Percentiles rank a stretch among this genome's conserved stretches.
Evolutionary conservation across 2,113 vertebrate genomes (phyloP).

Genomic region (Oenanthe oenanthe): DNA sequence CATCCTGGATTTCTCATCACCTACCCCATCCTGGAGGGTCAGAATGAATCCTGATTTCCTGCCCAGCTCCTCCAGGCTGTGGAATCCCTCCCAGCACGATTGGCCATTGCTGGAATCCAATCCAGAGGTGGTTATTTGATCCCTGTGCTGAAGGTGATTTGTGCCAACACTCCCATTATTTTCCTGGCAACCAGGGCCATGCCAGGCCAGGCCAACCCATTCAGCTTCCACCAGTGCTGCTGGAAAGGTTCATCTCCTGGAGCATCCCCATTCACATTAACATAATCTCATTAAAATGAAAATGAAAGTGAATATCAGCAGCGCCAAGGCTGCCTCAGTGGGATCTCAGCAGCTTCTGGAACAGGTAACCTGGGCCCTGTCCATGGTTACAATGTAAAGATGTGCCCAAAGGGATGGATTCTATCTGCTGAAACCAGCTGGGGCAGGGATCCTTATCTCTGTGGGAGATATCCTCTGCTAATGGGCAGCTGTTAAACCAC

Average conservation of each 20-base stretch:
- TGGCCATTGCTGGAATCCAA: not conserved
- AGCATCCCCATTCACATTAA: not conserved
- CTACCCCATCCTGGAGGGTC: not conserved
- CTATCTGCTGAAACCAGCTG: no score
- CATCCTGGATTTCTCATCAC: not conserved
- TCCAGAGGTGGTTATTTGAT: not conserved
- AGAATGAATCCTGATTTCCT: not conserved
- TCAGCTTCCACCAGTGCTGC: not conserved
- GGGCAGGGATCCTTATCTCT: no score
- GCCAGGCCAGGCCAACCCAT: not conserved
- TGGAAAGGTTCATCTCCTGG: not conserved
- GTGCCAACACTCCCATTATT: not conserved
- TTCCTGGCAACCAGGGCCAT: not conserved
- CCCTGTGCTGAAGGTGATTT: not conserved
- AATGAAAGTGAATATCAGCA: not conserved
- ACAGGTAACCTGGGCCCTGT: not conserved
- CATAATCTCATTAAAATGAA: not conserved
- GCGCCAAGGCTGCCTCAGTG: not conserved
- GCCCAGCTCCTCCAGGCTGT: not conserved
- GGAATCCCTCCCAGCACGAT: not conserved
- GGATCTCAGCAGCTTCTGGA: not conserved
- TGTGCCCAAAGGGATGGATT: no score
- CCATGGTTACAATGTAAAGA: no score
- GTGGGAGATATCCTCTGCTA: no score
- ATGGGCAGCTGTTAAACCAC: no score